Conservation (phyloP, 1,140 invertebrate species). For the Eurosta solidaginis region DNA sequence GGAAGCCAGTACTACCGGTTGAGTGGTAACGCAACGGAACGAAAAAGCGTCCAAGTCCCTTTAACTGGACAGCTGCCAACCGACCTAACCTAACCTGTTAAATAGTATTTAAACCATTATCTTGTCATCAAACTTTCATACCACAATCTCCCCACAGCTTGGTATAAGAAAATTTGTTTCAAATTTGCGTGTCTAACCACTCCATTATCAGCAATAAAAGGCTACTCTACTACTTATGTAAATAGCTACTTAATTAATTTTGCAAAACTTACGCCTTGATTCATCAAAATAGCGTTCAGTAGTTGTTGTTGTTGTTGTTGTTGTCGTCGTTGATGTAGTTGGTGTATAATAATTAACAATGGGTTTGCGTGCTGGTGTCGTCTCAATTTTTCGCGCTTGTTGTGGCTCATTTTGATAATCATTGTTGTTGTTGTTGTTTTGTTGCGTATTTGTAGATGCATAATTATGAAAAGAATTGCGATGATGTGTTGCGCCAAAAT, state of each 20-base stretch:
- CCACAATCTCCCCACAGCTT: no score
- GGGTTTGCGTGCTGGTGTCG: conserved; percentile 43
- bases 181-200: no score
- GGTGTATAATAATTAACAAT: conserved; percentile 58
- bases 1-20: no score
- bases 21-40: no score
- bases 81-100: no score
- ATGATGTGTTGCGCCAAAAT: conserved; percentile 30
- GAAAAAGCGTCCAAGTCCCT: no score
- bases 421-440: conserved; percentile 31
- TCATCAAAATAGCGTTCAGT: conserved; percentile 48
- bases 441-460: conserved; percentile 37
- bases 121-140: no score
- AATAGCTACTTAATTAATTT: neutral
- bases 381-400: conserved; percentile 26
- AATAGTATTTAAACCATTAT: no score
- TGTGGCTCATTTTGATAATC: neutral
- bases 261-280: conserved; percentile 53
- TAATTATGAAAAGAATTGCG: conserved; percentile 30
- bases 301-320: conserved; percentile 41
- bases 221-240: no score
- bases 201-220: no score
- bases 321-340: conserved; percentile 40
- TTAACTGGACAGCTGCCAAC: no score
- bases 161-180: no score